These are phyloP conservation scores for Brenthis ino DNA, from an alignment of 2,888 invertebrate species.

Conservation along the genomic window DNA sequence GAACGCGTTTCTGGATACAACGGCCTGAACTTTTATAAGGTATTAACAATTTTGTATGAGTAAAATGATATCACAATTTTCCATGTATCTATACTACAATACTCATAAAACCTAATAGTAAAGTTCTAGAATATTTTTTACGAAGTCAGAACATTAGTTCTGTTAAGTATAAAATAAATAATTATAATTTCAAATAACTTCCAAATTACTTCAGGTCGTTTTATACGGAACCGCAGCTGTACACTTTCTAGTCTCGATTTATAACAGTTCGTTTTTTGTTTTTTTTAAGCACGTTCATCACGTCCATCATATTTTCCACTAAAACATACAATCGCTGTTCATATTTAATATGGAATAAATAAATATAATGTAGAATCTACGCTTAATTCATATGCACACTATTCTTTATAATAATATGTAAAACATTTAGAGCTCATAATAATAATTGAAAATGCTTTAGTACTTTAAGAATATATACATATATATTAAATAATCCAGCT, in stretches of 20 bases:
- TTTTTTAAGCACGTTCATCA: slow-evolving; percentile 29
- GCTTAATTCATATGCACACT: slow-evolving; percentile 35
- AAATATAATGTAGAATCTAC: slow-evolving; percentile 15
- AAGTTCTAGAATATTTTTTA: too few species aligned
- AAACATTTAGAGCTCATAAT: slow-evolving; percentile 21
- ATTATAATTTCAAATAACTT: neutral
- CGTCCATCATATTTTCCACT: slow-evolving; percentile 14
- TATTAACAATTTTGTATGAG: neutral
- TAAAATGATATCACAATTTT: too few species aligned
- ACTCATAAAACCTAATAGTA: too few species aligned
- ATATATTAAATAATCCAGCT: slow-evolving; percentile 40
- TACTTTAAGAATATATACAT: slow-evolving; percentile 30
- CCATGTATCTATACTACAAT: too few species aligned
- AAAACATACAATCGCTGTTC: slow-evolving; percentile 13
- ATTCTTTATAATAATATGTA: slow-evolving; percentile 23
- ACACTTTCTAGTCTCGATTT: slow-evolving; percentile 79
- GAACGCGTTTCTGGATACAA: slow-evolving; percentile 60
- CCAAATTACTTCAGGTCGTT: slow-evolving; percentile 51
- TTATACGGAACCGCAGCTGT: slow-evolving; percentile 60
- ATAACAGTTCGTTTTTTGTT: slow-evolving; percentile 34
- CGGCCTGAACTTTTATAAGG: slow-evolving; percentile 52
- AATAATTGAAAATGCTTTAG: slow-evolving; percentile 33
- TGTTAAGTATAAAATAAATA: too few species aligned
- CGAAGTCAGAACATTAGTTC: too few species aligned
- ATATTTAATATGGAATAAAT: neutral